These are phyloP conservation scores for Diadegma fenestrale DNA, from an alignment of 2,888 invertebrate species.

Conservation along the genomic window DNA sequence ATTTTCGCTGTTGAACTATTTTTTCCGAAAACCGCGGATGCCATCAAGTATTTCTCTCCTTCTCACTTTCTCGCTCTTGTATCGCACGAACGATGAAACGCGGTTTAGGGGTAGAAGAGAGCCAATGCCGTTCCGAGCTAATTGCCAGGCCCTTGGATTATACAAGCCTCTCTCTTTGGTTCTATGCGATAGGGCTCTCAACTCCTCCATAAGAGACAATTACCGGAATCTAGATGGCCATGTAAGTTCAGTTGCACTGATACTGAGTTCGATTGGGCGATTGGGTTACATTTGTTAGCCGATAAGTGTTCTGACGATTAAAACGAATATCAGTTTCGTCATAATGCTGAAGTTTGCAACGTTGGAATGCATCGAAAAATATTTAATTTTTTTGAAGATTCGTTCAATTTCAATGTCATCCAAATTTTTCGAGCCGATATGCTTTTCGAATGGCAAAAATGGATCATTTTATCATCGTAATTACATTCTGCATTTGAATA, in stretches of 20 bases:
- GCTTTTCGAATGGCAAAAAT: too few species aligned
- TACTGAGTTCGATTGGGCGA: slow-evolving; percentile 31
- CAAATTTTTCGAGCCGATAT: too few species aligned
- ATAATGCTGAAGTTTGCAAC: too few species aligned
- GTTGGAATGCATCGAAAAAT: too few species aligned
- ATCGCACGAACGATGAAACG: slow-evolving; percentile 69
- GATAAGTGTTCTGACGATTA: slow-evolving; percentile 30
- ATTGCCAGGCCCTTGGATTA: slow-evolving; percentile 82
- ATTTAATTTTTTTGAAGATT: too few species aligned
- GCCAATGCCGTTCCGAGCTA: slow-evolving; percentile 77
- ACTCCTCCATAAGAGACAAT: slow-evolving; percentile 66
- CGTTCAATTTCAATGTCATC: too few species aligned
- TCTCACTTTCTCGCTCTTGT: slow-evolving; percentile 36
- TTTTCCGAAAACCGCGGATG: slow-evolving; percentile 40
- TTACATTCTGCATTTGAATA: too few species aligned
- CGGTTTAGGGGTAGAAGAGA: slow-evolving; percentile 54
- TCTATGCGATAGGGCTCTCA: slow-evolving; percentile 73
- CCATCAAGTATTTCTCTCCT: slow-evolving; percentile 45
- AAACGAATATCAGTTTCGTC: slow-evolving; percentile 16
- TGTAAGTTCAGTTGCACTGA: slow-evolving; percentile 36
- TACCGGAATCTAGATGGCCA: slow-evolving; percentile 67
- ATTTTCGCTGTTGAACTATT: slow-evolving; percentile 71
- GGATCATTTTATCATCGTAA: too few species aligned
- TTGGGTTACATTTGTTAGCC: slow-evolving; percentile 43
- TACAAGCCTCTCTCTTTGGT: slow-evolving; percentile 84